Conservation (phyloP, 2,888 invertebrate species). For the Drosophila kambysellisi region DNA sequence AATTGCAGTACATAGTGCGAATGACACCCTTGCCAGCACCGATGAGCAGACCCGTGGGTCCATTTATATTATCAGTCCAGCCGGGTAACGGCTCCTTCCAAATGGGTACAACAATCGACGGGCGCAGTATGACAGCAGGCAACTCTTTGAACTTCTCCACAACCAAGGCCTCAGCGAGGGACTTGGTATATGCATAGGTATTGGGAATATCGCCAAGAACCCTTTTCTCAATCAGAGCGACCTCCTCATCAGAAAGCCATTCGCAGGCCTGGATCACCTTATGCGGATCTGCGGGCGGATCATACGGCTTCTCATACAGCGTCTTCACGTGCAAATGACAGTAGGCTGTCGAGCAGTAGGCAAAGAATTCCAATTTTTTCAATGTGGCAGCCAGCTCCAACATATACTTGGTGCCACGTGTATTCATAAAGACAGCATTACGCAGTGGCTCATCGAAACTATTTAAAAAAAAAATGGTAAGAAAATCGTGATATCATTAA, state of each 20-base stretch:
- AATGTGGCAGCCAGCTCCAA: conserved; percentile 92
- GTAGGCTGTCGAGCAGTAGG: conserved; percentile 94
- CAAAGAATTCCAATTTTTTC: conserved; percentile 90
- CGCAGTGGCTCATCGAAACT: conserved; percentile 96
- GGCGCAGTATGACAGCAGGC: conserved; percentile 93
- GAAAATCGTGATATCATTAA: neutral
- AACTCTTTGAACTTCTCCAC: conserved; percentile 91
- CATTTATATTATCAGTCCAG: conserved; percentile 97
- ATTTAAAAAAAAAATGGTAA: neutral
- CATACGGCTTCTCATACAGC: conserved; percentile 94
- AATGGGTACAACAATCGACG: conserved; percentile 95
- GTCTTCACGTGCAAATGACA: conserved; percentile 94
- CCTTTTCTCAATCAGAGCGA: conserved; percentile 88
- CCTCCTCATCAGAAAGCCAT: conserved; percentile 91
- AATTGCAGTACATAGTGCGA: conserved; percentile 94
- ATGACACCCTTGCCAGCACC: conserved; percentile 95
- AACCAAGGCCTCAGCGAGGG: conserved; percentile 93
- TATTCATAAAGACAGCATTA: conserved; percentile 95
- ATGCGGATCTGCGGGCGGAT: conserved; percentile 92
- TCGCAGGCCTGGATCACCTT: conserved; percentile 91
- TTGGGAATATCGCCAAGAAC: conserved; percentile 85
- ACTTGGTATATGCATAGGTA: conserved; percentile 93
- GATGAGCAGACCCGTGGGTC: conserved; percentile 93
- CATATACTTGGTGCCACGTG: conserved; percentile 95
- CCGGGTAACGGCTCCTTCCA: conserved; percentile 94